Conservation (phyloP, 2,888 invertebrate genomes). For the Tiliacea citrago region DNA sequence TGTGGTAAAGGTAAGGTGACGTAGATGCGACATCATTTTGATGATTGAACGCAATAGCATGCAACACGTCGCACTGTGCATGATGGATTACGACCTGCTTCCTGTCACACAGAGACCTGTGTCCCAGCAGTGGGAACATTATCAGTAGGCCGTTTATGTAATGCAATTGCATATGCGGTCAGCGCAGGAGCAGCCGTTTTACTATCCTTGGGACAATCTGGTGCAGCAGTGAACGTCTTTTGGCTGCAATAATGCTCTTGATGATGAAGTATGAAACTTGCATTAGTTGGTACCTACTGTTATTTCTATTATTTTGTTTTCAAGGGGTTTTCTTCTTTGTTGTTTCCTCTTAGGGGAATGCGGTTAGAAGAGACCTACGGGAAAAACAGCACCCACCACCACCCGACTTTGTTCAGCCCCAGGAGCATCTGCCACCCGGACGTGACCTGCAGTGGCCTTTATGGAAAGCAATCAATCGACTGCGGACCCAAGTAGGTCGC, state of each 20-base stretch:
- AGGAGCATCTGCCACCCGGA: too few relatives aligned
- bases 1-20: conserved; percentile 26
- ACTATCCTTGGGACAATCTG: background rate
- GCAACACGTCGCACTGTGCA: background rate
- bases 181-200: background rate
- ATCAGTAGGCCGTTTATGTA: background rate
- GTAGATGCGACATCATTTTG: background rate
- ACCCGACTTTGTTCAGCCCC: too few relatives aligned
- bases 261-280: background rate
- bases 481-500: too few relatives aligned
- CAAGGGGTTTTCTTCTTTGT: too few relatives aligned
- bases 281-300: background rate
- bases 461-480: too few relatives aligned
- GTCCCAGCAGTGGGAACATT: background rate
- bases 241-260: background rate
- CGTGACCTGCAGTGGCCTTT: too few relatives aligned
- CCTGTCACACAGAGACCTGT: background rate
- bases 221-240: background rate
- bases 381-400: too few relatives aligned
- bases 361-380: too few relatives aligned
- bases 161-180: background rate
- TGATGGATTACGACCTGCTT: background rate
- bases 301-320: background rate
- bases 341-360: background rate
- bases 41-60: background rate